These are phyloP conservation scores for Limnephilus rhombicus DNA, from an alignment of 2,888 invertebrate genomes.

Conservation along the genomic window DNA sequence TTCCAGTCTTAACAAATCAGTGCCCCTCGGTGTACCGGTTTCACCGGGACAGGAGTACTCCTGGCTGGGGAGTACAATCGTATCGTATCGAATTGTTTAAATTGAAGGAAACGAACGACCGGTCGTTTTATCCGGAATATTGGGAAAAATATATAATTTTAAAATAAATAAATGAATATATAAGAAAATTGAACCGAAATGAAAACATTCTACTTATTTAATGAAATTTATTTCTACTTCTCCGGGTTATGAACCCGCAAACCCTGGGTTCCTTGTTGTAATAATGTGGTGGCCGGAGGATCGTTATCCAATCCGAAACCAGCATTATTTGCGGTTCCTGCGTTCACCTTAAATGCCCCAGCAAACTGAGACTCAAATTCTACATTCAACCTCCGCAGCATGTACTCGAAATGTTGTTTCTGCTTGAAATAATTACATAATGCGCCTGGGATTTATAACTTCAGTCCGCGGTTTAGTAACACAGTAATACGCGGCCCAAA, in stretches of 20 bases:
- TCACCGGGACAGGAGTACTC: too few relatives aligned
- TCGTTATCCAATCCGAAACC: slow-evolving; percentile 39
- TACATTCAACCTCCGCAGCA: neutral
- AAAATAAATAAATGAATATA: neutral
- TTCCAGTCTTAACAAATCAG: too few relatives aligned
- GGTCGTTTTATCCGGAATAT: too few relatives aligned
- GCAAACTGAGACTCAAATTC: slow-evolving; percentile 6
- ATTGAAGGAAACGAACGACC: too few relatives aligned
- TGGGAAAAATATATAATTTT: too few relatives aligned
- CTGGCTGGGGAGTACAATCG: too few relatives aligned
- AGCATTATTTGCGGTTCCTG: slow-evolving; percentile 49
- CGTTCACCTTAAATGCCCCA: slow-evolving; percentile 42
- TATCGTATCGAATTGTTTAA: too few relatives aligned
- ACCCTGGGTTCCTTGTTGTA: neutral
- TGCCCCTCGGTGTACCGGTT: too few relatives aligned
- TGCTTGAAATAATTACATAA: slow-evolving; percentile 24
- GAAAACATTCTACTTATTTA: neutral
- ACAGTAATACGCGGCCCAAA: neutral
- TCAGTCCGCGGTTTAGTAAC: slow-evolving; percentile 12
- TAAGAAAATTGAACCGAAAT: neutral
- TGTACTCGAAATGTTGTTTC: neutral
- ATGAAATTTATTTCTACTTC: neutral
- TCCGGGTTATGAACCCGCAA: neutral
- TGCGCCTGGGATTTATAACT: neutral
- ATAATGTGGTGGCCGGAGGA: slow-evolving; percentile 46